These are phyloP conservation scores for Petrocephalus microphthalmus DNA, from an alignment of 2,113 vertebrate genomes.

Conservation along the genomic window DNA sequence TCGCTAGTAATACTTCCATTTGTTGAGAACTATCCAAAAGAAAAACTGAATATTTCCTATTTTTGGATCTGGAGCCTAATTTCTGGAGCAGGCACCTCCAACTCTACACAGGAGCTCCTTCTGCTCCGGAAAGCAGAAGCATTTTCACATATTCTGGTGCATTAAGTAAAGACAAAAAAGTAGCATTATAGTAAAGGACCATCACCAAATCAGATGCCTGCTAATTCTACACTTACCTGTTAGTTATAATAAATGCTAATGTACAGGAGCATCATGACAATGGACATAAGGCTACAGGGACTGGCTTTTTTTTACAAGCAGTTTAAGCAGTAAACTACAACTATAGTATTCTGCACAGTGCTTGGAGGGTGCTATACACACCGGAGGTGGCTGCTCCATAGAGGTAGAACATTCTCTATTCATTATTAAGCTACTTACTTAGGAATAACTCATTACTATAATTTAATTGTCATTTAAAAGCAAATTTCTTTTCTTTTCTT, in stretches of 20 bases:
- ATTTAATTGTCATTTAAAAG: not conserved
- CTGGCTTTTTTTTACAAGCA: not conserved
- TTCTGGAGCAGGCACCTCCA: not conserved
- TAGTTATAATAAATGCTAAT: not conserved
- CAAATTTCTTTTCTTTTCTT: not conserved
- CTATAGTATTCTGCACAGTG: not conserved
- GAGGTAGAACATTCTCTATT: not conserved
- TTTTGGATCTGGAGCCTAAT: not conserved
- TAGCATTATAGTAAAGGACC: not conserved
- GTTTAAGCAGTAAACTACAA: not conserved
- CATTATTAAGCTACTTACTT: not conserved
- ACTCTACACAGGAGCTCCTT: not conserved
- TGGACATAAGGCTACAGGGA: not conserved
- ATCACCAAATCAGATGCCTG: not conserved
- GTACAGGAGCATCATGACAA: not conserved
- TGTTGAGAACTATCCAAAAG: not conserved
- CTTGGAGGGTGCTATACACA: not conserved
- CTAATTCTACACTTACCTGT: not conserved
- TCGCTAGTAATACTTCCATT: not conserved
- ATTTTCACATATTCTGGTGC: not conserved
- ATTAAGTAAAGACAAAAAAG: not conserved
- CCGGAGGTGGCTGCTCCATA: not conserved
- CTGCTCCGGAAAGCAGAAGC: not conserved
- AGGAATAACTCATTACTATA: not conserved
- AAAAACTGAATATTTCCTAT: not conserved